These are phyloP conservation scores for Notospermus geniculatus DNA, from an alignment of 1,140 invertebrate species.

Conservation along the genomic window DNA sequence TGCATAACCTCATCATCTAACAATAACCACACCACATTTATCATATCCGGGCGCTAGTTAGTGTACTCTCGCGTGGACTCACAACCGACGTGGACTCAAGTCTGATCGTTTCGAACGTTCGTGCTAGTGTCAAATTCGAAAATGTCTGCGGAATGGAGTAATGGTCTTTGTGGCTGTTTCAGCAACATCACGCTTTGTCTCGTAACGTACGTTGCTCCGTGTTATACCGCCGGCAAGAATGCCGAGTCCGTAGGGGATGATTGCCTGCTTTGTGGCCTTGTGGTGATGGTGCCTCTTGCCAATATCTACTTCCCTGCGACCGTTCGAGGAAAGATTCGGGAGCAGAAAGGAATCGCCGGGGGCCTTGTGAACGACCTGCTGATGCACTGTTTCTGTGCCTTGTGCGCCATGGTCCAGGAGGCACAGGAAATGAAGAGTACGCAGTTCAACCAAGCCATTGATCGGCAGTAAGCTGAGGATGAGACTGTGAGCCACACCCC, in stretches of 20 bases:
- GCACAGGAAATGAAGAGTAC: constrained; percentile 19
- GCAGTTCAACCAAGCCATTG: constrained; percentile 28
- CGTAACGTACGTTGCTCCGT: constrained; percentile 33
- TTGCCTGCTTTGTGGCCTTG: constrained; percentile 26
- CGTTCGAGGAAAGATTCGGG: constrained; percentile 21
- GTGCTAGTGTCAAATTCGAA: too few relatives aligned
- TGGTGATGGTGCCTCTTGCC: constrained; percentile 4
- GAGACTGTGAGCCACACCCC: too few relatives aligned
- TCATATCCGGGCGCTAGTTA: too few relatives aligned
- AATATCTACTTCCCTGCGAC: constrained; percentile 14
- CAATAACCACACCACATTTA: too few relatives aligned
- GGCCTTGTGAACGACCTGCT: constrained; percentile 16
- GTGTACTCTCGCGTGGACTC: too few relatives aligned
- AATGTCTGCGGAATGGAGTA: constrained; percentile 30
- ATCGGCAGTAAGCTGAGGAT: constrained; percentile 26
- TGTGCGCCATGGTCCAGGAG: constrained; percentile 25
- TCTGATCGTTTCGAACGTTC: too few relatives aligned
- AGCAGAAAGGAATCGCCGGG: constrained; percentile 23
- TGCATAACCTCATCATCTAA: too few relatives aligned
- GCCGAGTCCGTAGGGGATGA: constrained; percentile 26
- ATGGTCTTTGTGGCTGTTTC: constrained; percentile 44
- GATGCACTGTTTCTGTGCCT: constrained; percentile 12
- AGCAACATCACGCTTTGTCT: constrained; percentile 38
- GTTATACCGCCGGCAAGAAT: constrained; percentile 26
- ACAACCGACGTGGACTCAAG: too few relatives aligned